These are phyloP conservation scores for Xylocampa areola DNA, from an alignment of 2,888 invertebrate species.

Conservation along the genomic window DNA sequence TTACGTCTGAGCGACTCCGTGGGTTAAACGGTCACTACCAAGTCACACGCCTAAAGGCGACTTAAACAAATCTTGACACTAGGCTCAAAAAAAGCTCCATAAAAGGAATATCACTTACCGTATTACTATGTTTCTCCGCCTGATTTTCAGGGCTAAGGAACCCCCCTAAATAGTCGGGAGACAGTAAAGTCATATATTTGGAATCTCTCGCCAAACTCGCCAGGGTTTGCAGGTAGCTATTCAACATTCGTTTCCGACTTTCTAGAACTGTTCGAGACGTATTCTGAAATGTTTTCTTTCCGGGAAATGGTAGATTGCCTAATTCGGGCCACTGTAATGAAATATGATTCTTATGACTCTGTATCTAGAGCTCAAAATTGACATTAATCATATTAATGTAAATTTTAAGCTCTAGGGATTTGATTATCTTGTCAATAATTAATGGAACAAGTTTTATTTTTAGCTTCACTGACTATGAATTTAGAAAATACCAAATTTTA, in stretches of 20 bases:
- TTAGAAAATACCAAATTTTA: neutral
- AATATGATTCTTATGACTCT: neutral
- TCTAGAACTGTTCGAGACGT: constrained; percentile 96
- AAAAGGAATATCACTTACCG: constrained; percentile 67
- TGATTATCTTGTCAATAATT: too few species aligned
- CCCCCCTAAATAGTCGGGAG: constrained; percentile 82
- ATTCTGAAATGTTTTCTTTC: constrained; percentile 98
- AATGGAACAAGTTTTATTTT: too few species aligned
- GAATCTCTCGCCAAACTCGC: constrained; percentile 78
- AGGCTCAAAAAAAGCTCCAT: too few species aligned
- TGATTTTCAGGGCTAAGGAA: constrained; percentile 85
- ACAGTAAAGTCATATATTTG: constrained; percentile 79
- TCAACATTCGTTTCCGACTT: constrained; percentile 94
- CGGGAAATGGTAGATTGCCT: constrained; percentile 94
- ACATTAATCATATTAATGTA: too few species aligned
- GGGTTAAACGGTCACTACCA: too few species aligned
- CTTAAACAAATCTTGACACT: too few species aligned
- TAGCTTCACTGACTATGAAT: too few species aligned
- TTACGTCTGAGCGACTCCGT: too few species aligned
- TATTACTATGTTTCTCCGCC: constrained; percentile 81
- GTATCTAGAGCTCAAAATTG: constrained; percentile 3
- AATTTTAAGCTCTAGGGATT: too few species aligned
- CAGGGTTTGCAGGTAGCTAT: constrained; percentile 94
- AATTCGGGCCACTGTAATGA: constrained; percentile 93
- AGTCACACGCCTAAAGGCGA: too few species aligned